Evolutionary conservation across 2,888 invertebrate genomes (phyloP), one percentile per base, ranked within the genome.

Genomic region (Epinotia brunnichana): DNA sequence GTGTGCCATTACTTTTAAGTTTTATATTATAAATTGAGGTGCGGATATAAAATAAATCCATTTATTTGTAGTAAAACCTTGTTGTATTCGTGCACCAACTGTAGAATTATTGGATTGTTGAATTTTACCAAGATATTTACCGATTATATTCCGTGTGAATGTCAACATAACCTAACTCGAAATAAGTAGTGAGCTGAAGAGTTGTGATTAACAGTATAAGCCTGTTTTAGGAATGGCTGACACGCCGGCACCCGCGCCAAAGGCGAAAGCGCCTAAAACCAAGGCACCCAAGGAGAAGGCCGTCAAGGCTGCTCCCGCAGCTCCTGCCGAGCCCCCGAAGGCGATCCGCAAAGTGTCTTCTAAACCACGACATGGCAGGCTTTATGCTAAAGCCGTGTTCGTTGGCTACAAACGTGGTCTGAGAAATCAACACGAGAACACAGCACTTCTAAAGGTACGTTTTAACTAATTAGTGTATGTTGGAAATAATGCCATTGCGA

Each of bases 351-450:
- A 93, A 80, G 90, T 90, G 66, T 87, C 92, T 86, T 95, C 80
- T 81, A 93, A 92, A 82, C 83, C 93, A 63, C 91, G 97, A 76
- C 97, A 97, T 86, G 97, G 97, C 74, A 95, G 99, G 82, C 94
- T 99, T 63, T 99, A 99, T 86, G 98, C 98, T n/a, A 99, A 99
- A 92, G 99, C 98, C 56, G 97, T 99, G 69, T 99, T 99, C 94
- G 98, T 98, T 79, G 97, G 97, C 80, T 97, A 97, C 93, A 99
- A 98, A 91, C 96, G 99, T 82, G 99, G 99, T 77, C 95, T 98
- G 76, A 96, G 99, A 79, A 99, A 99, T 90, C 99, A 99, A 91
- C 97, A 98, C 85, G 99, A 99, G 93, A 98, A 98, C 93, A 99
- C 99, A 74, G 97, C 99, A 24, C 95, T 99, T 24, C 93, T 99